phyloP scores from a whole-genome alignment of 2,888 invertebrate species.

The Halictus quadricinctus region DNA sequence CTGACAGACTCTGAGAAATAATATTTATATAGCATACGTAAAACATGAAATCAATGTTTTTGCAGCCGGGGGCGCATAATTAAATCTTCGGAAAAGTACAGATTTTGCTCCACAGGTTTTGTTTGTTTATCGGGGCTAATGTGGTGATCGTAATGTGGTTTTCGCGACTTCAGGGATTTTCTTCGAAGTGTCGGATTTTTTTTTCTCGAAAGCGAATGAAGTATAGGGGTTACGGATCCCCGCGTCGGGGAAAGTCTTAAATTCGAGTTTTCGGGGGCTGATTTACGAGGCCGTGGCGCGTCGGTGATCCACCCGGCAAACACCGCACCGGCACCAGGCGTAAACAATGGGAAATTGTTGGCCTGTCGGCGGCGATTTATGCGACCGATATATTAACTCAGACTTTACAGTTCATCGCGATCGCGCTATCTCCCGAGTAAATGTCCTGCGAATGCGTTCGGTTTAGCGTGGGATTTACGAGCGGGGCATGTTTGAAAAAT shows the following conservation, averaged over 20 bases:
- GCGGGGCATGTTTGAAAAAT: constrained; percentile 22
- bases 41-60: too few species aligned
- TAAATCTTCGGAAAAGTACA: neutral
- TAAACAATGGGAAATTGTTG: constrained; percentile 44
- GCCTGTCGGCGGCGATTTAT: constrained; percentile 16
- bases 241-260: neutral
- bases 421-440: constrained; percentile 26
- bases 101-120: neutral
- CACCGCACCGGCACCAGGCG: constrained; percentile 8
- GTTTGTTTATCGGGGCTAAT: neutral
- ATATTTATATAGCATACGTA: too few species aligned
- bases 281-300: constrained; percentile 3
- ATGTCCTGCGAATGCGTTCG: constrained; percentile 1
- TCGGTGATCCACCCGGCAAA: constrained; percentile 22
- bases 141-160: neutral
- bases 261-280: constrained; percentile 5
- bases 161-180: constrained; percentile 34
- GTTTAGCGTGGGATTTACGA: constrained; percentile 33
- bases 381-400: constrained; percentile 14
- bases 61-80: neutral
- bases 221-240: neutral
- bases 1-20: neutral
- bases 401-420: constrained; percentile 25
- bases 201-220: constrained; percentile 36
- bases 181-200: constrained; percentile 24